Evolutionary conservation across 2,888 invertebrate genomes (phyloP), one percentile per base, ranked within the genome.

Genomic region (Pristionchus entomophagus): DNA sequence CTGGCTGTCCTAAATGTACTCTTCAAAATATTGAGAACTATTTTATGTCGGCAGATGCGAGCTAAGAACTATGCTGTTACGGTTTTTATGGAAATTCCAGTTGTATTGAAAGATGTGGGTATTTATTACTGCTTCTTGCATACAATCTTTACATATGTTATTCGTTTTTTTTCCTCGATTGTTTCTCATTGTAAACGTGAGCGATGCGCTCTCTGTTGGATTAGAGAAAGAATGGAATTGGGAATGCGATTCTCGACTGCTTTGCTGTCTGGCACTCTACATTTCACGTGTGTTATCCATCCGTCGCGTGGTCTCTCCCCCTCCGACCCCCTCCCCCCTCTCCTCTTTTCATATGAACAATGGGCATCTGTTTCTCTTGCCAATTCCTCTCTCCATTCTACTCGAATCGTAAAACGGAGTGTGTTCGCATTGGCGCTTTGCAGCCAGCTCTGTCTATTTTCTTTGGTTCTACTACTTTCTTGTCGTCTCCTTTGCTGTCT

Each of bases 241-340:
- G 73, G 45, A 73, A 73, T 41, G 73, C 73, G 73, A 19, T 26
- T 73, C 22, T 51, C 49, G 26, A n/a, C n/a, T 29, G 29, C 51
- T 51, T 78, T 51, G 19, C 78, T 78, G 51, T 51, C 78, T 78
- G 51, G 2, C 78, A 19, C 29, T 78, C 78, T 78, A 29, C 32
- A 4, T 53, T 51, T 35, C 78, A 29, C n/a, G 19, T 19, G 32
- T 35, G 14, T 19, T 45, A 26, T 49, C 32, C 19, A 8, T 35
- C 32, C 10, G 1, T 78, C 17, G 78, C 10, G 19, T 51, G 19
- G 19, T 78, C 51, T 49, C 78, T 45, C 45, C 14, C 32, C 51
- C n/a, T 53, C 22, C 45, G 17, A 22, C 65, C 12, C 32, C n/a
- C 32, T 65, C 65, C 26, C 29, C 65, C 29, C 10, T 19, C 32